Conservation (phyloP, 2,888 invertebrate genomes). For the Micoletzkya japonica region DNA sequence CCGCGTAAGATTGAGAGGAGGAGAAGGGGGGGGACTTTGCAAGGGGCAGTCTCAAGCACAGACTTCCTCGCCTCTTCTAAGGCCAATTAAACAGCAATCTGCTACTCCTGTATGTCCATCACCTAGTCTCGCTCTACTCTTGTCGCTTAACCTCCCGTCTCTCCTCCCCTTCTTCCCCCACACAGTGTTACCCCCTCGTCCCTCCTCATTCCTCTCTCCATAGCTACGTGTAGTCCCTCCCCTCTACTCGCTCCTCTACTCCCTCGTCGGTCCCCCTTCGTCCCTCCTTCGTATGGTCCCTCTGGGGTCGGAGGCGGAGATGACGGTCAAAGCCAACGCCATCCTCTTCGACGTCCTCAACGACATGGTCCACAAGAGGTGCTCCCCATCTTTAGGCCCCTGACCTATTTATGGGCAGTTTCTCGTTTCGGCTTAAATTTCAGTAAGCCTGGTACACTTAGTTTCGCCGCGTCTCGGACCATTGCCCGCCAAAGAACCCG, state of each 20-base stretch:
- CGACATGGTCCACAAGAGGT: constrained; percentile 27
- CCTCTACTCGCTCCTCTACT: neutral
- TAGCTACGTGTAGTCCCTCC: neutral
- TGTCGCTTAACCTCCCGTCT: no score
- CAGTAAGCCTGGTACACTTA: no score
- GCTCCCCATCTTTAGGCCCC: neutral
- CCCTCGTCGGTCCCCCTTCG: neutral
- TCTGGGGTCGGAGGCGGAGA: neutral
- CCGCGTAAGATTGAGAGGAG: no score
- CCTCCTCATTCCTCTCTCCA: neutral
- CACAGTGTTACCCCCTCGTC: neutral
- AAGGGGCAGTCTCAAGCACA: no score
- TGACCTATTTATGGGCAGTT: neutral
- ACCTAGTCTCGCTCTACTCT: no score
- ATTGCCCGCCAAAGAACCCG: no score
- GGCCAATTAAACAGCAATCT: no score
- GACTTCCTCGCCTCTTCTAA: no score
- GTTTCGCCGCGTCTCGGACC: no score
- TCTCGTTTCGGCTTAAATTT: no score
- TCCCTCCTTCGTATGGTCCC: neutral
- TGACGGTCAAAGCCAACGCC: constrained; percentile 23
- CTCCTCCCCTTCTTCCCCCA: neutral
- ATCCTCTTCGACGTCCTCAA: constrained; percentile 20
- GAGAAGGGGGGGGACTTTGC: no score
- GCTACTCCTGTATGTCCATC: no score